These are phyloP conservation scores for Actinemys pallida DNA, from an alignment of 2,113 vertebrate genomes.

Conservation along the genomic window DNA sequence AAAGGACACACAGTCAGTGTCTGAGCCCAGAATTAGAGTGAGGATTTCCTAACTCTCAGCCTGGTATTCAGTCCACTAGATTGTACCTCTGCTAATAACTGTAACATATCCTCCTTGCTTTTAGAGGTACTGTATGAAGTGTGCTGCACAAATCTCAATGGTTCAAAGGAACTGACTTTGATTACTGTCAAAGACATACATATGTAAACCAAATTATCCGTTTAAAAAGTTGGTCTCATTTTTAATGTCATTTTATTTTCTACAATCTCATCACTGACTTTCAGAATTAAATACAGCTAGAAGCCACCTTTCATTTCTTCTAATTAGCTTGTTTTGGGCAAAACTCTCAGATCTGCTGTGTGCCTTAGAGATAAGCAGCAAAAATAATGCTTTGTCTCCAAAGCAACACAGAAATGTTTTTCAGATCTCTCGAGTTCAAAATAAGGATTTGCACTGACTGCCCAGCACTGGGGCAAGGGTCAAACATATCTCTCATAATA, in stretches of 20 bases:
- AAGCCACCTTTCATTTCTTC: background rate
- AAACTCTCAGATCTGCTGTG: background rate
- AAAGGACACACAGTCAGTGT: background rate
- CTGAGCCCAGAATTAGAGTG: background rate
- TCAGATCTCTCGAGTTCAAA: background rate
- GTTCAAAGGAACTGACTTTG: conserved; percentile 36
- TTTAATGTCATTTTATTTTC: background rate
- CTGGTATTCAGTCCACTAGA: background rate
- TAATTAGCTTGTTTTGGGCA: background rate
- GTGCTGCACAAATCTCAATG: conserved; percentile 19
- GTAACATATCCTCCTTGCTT: conserved; percentile 28
- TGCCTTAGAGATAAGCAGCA: background rate
- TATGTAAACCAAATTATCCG: conserved; percentile 31
- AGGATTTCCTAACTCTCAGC: conserved; percentile 30
- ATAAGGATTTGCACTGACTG: background rate
- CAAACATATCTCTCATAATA: background rate
- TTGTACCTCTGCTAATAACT: conserved; percentile 49
- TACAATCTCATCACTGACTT: background rate
- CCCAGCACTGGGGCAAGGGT: background rate
- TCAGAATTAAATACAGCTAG: background rate
- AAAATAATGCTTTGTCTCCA: background rate
- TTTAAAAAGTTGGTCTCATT: conserved; percentile 18
- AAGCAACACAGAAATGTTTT: background rate
- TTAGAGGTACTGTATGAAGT: conserved; percentile 52
- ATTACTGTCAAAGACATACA: conserved; percentile 33